A percentile compares a stretch with the other conserved stretches of the same genome.
Conservation (phyloP, 2,113 vertebrate species). For the Toxotes jaculatrix region DNA sequence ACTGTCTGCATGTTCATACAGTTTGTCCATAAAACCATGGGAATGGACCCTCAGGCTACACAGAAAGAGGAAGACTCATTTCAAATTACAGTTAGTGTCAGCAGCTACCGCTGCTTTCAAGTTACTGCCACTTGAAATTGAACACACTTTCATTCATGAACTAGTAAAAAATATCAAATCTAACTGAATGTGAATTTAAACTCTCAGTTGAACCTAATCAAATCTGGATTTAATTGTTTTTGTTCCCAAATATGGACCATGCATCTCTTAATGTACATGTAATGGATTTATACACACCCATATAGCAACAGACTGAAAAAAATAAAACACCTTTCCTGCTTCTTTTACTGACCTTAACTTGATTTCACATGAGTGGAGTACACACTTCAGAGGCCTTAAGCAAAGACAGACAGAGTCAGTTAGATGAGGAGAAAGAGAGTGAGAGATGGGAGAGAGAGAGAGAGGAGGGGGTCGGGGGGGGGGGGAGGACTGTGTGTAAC, state of each 20-base stretch:
- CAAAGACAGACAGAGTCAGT: constrained; percentile 33
- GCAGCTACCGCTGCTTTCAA: not conserved
- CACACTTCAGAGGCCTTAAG: constrained; percentile 40
- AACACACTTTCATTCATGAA: not conserved
- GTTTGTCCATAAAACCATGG: not conserved
- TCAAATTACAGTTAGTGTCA: not conserved
- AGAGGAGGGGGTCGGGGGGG: not conserved
- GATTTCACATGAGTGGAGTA: constrained; percentile 47
- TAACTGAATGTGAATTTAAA: not conserved
- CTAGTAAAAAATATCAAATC: not conserved
- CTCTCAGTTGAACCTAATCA: too few species aligned
- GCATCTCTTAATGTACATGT: not conserved
- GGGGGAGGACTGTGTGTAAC: not conserved
- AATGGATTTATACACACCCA: not conserved
- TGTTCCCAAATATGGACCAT: too few species aligned
- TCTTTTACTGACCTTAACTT: constrained; percentile 14
- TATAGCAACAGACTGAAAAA: not conserved
- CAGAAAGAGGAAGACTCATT: too few species aligned
- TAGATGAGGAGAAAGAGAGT: not conserved
- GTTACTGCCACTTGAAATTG: not conserved
- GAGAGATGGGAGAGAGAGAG: not conserved
- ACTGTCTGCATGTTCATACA: not conserved
- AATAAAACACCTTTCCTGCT: not conserved
- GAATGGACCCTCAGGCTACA: too few species aligned
- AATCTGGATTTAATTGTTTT: too few species aligned